Conservation (phyloP, 2,113 vertebrate genomes). For the Puma concolor region DNA sequence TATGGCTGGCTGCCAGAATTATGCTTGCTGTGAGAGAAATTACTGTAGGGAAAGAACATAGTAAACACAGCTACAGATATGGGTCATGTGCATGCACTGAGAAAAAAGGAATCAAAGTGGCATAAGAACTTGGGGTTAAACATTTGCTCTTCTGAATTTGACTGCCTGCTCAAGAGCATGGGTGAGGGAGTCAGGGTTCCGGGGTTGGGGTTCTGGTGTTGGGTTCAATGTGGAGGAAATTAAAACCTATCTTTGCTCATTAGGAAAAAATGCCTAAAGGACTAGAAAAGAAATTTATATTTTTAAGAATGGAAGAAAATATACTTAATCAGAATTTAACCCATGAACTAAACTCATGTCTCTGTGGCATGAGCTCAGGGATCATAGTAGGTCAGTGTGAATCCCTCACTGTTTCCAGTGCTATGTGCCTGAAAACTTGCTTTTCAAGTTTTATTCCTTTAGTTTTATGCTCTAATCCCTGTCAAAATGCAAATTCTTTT, state of each 20-base stretch:
- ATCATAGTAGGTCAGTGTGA: background rate
- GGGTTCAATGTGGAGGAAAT: background rate
- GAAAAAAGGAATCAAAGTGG: background rate
- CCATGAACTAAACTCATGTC: background rate
- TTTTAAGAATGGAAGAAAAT: background rate
- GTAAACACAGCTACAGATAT: background rate
- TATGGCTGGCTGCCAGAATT: background rate
- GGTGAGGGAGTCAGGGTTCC: background rate
- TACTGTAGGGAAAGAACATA: background rate
- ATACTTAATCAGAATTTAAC: background rate
- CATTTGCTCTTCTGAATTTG: background rate
- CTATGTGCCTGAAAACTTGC: background rate
- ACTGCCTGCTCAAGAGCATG: background rate
- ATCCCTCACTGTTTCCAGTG: background rate
- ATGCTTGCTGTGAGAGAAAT: background rate
- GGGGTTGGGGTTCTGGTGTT: background rate
- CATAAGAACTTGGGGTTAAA: background rate
- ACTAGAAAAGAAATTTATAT: background rate
- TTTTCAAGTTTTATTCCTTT: background rate
- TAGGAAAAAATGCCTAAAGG: background rate
- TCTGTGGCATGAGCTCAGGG: background rate
- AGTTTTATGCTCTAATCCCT: background rate
- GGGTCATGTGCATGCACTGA: background rate
- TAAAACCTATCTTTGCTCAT: background rate
- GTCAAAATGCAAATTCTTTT: background rate